A percentile compares a stretch with the other conserved stretches of the same genome.
phyloP scores from a whole-genome alignment of 2,797 vertebrate genomes.

The Chaenodraco wilsoni region DNA sequence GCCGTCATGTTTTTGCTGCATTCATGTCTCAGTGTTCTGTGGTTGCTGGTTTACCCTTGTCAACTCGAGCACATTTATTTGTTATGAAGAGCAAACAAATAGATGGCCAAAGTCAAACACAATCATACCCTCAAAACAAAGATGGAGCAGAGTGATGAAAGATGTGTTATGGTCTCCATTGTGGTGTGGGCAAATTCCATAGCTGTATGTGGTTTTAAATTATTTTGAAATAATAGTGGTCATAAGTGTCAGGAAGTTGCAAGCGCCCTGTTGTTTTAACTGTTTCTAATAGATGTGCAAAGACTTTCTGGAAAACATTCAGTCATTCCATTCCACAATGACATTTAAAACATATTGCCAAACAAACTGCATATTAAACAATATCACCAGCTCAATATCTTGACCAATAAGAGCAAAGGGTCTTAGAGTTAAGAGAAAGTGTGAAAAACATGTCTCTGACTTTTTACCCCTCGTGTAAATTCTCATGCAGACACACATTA shows the following conservation, averaged over 20 bases:
- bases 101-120: slow-evolving; percentile 42
- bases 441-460: slow-evolving; percentile 1
- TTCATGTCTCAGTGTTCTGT: slow-evolving; percentile 13
- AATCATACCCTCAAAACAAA: slow-evolving; percentile 34
- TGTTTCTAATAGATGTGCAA: slow-evolving; percentile 8
- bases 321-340: neutral
- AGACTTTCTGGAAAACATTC: neutral
- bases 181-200: slow-evolving; percentile 16
- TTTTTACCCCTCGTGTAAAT: slow-evolving; percentile 14
- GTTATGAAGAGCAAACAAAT: slow-evolving; percentile 46
- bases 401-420: neutral
- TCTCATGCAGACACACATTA: slow-evolving; percentile 30
- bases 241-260: slow-evolving; percentile 1
- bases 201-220: slow-evolving; percentile 31
- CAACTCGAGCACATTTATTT: slow-evolving; percentile 36
- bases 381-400: neutral
- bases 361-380: neutral
- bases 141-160: slow-evolving; percentile 12
- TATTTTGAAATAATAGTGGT: slow-evolving; percentile 8
- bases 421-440: neutral
- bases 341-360: neutral
- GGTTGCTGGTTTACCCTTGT: slow-evolving; percentile 46
- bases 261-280: neutral
- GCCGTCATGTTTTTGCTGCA: slow-evolving; percentile 37
- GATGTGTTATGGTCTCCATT: slow-evolving; percentile 31